These are phyloP conservation scores for Boloria selene DNA, from an alignment of 2,888 invertebrate genomes.

Conservation along the genomic window DNA sequence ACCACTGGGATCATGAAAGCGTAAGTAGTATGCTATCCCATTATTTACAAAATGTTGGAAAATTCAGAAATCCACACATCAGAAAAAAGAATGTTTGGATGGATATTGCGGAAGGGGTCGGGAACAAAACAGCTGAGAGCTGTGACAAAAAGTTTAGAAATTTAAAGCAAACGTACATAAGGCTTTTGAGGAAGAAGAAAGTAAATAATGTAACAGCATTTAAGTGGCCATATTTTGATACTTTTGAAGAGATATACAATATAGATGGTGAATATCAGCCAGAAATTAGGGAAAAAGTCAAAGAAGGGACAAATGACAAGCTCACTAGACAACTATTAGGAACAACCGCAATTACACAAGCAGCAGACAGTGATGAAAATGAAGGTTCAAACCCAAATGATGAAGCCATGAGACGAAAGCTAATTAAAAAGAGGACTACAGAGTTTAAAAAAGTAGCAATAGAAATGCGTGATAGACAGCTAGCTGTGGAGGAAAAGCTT, in stretches of 20 bases:
- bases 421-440: slow-evolving; percentile 59
- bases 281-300: slow-evolving; percentile 68
- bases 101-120: slow-evolving; percentile 63
- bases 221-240: slow-evolving; percentile 74
- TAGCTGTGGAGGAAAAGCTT: slow-evolving; percentile 70
- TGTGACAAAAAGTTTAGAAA: slow-evolving; percentile 77
- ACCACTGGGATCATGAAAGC: slow-evolving; percentile 69
- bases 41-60: slow-evolving; percentile 68
- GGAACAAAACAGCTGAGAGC: slow-evolving; percentile 67
- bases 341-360: slow-evolving; percentile 55
- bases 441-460: slow-evolving; percentile 68
- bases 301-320: slow-evolving; percentile 60
- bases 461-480: slow-evolving; percentile 72
- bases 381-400: slow-evolving; percentile 56
- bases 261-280: slow-evolving; percentile 69
- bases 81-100: slow-evolving; percentile 75
- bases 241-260: slow-evolving; percentile 71
- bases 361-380: slow-evolving; percentile 50
- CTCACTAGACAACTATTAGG: slow-evolving; percentile 62
- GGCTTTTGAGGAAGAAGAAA: slow-evolving; percentile 67
- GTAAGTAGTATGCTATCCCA: slow-evolving; percentile 60
- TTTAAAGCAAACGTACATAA: slow-evolving; percentile 71
- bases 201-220: slow-evolving; percentile 57
- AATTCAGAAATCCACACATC: slow-evolving; percentile 72
- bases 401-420: slow-evolving; percentile 59